phyloP scores from a whole-genome alignment of 2,888 invertebrate genomes.

The Lydus trimaculatus region DNA sequence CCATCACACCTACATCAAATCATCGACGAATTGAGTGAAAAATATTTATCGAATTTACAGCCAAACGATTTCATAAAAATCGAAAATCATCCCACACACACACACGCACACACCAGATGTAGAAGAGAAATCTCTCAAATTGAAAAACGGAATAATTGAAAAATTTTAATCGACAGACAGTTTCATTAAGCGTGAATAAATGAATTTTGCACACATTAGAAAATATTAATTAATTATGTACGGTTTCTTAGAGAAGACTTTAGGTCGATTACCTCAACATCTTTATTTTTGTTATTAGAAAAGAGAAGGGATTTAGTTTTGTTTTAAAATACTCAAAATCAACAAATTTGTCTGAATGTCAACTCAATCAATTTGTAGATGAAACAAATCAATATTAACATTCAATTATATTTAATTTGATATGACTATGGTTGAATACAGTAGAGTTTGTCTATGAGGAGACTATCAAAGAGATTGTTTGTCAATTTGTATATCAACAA shows the following conservation, averaged over 20 bases:
- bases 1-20: not conserved
- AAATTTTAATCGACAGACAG: not conserved
- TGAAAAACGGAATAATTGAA: not conserved
- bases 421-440: not conserved
- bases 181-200: not conserved
- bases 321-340: not conserved
- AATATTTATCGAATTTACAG: not conserved
- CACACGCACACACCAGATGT: too few relatives aligned
- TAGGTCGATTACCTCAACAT: slow-evolving; percentile 3
- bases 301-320: not conserved
- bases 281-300: not conserved
- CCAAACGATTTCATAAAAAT: not conserved
- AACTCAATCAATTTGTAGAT: not conserved
- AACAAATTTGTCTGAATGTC: too few relatives aligned
- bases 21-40: not conserved
- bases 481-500: too few relatives aligned
- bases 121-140: too few relatives aligned
- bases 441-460: too few relatives aligned
- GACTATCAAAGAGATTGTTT: too few relatives aligned
- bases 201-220: not conserved
- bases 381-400: not conserved
- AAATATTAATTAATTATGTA: slow-evolving; percentile 4
- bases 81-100: not conserved
- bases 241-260: not conserved
- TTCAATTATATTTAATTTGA: not conserved